A percentile compares a stretch with the other conserved stretches of the same genome.
Conservation (phyloP, 2,113 vertebrate species). For the Corythornis madagascariensis region DNA sequence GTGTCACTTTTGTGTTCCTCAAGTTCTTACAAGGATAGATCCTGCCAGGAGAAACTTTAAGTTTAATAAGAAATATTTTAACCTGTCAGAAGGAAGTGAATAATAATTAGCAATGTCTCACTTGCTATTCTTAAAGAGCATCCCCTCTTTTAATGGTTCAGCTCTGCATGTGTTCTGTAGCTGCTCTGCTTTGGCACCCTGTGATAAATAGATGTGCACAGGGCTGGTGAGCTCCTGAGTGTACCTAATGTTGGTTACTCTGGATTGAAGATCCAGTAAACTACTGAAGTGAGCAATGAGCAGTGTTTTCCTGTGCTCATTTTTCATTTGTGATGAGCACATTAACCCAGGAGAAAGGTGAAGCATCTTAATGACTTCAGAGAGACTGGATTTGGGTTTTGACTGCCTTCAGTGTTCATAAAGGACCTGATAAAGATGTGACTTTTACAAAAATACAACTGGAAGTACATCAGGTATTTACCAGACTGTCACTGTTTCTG, state of each 20-base stretch:
- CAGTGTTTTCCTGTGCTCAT: not conserved
- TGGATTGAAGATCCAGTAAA: not conserved
- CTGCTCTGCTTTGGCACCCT: not conserved
- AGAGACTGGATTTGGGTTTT: not conserved
- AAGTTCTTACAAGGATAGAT: not conserved
- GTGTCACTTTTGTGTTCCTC: not conserved
- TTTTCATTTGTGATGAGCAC: not conserved
- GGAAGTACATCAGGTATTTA: not conserved
- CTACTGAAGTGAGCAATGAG: not conserved
- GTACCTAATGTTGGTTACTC: not conserved
- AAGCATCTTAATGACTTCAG: not conserved
- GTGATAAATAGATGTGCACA: not conserved
- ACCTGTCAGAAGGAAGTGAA: not conserved
- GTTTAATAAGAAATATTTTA: not conserved
- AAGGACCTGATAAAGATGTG: not conserved
- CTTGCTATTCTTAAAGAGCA: not conserved
- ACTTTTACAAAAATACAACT: not conserved
- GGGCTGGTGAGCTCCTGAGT: not conserved
- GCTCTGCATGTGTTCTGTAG: not conserved
- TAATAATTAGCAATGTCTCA: not conserved
- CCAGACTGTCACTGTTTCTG: not conserved
- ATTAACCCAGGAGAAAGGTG: not conserved
- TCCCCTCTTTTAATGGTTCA: not conserved
- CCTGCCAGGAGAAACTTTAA: not conserved
- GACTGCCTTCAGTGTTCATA: not conserved